Percentiles rank a stretch among this genome's conserved stretches.
These are phyloP conservation scores for Metopolophium dirhodum DNA, from an alignment of 1,140 invertebrate genomes.

Conservation along the genomic window DNA sequence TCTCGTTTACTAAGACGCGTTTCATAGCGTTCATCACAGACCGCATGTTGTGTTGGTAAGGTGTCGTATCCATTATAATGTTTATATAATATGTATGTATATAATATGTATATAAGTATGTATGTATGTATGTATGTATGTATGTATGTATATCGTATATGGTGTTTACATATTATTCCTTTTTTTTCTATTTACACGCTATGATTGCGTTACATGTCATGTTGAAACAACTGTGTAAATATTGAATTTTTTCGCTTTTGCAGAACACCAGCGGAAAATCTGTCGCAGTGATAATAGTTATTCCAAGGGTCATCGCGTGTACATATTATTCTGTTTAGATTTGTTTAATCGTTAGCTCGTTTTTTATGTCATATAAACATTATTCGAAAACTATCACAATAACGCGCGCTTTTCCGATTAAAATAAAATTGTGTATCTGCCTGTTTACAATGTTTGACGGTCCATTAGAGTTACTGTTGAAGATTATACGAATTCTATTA, in stretches of 20 bases:
- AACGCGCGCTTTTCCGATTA: background rate
- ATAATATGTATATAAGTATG: too few relatives aligned
- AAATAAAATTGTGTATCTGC: background rate
- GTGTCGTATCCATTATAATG: background rate
- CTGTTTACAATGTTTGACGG: background rate
- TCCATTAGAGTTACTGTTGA: background rate
- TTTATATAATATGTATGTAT: slow-evolving; percentile 1
- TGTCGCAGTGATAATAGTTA: background rate
- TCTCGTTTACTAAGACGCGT: background rate
- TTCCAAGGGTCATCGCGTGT: background rate
- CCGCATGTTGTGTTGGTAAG: background rate
- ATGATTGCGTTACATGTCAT: slow-evolving; percentile 9
- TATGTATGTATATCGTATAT: background rate
- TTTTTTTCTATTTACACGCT: background rate
- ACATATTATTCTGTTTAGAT: background rate
- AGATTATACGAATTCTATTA: background rate
- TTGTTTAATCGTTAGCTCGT: background rate
- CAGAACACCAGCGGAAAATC: background rate
- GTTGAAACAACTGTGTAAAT: background rate
- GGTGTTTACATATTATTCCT: background rate
- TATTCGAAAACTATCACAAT: background rate
- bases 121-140: background rate
- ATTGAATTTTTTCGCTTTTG: background rate
- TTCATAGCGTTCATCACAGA: background rate
- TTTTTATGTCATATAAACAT: background rate